Percentiles rank a stretch among this genome's conserved stretches.
Evolutionary conservation across 2,113 vertebrate genomes (phyloP).

Genomic region (Sterrhoptilus dennistouni): DNA sequence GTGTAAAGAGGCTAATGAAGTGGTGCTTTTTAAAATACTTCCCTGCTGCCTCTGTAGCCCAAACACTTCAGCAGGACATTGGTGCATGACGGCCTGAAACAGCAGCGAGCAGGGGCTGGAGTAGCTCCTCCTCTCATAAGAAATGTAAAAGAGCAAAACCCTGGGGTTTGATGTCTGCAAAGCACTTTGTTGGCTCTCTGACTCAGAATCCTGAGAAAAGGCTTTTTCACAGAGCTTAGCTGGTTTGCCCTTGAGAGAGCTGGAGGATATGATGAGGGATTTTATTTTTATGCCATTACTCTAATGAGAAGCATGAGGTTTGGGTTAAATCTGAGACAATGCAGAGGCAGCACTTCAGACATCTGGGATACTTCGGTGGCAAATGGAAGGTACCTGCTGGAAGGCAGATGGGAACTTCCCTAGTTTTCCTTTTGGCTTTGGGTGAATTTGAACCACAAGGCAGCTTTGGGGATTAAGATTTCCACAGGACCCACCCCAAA

Average conservation of each 20-base stretch:
- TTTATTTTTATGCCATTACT: conserved; percentile 13
- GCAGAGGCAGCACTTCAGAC: neutral
- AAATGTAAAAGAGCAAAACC: neutral
- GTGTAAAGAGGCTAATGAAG: conserved; percentile 14
- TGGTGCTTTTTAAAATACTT: conserved; percentile 52
- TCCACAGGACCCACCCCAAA: neutral
- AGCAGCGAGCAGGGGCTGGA: neutral
- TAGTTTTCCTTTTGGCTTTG: neutral
- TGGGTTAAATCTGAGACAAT: neutral
- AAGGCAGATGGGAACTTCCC: neutral
- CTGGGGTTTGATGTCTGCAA: neutral
- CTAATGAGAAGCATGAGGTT: neutral
- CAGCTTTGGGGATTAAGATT: neutral
- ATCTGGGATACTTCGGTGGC: neutral
- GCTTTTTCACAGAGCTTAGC: neutral
- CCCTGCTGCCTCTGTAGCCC: conserved; percentile 6
- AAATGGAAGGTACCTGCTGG: neutral
- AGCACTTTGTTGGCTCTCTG: neutral
- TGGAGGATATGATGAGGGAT: neutral
- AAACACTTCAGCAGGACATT: neutral
- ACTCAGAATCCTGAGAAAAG: neutral
- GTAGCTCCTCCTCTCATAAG: neutral
- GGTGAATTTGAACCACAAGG: neutral
- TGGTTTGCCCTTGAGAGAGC: neutral
- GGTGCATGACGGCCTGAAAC: neutral